Evolutionary conservation across 1,140 invertebrate genomes (phyloP).

Genomic region (Platorchestia sp.): DNA sequence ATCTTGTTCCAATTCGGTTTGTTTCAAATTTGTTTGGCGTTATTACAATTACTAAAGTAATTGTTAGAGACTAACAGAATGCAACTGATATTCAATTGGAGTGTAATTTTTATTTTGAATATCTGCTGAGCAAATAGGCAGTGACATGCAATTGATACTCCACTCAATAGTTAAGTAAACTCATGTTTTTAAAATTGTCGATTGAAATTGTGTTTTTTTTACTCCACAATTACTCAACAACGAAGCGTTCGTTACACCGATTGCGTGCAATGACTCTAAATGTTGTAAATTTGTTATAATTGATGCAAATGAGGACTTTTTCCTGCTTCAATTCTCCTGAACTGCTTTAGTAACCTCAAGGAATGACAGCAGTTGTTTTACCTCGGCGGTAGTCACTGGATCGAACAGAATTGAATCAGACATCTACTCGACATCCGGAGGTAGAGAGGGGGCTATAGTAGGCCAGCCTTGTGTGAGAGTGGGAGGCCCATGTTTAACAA

Average conservation of each 20-base stretch:
- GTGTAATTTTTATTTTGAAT: too few relatives aligned
- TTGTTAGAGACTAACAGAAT: too few relatives aligned
- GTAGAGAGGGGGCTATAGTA: not conserved
- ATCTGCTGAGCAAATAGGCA: too few relatives aligned
- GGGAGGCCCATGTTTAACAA: not conserved
- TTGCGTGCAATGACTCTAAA: not conserved
- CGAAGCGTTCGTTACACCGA: too few relatives aligned
- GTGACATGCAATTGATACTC: too few relatives aligned
- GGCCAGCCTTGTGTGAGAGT: not conserved
- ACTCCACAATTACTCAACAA: too few relatives aligned
- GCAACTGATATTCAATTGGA: too few relatives aligned
- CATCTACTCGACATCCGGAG: not conserved
- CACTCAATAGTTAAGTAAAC: too few relatives aligned
- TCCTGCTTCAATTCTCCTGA: not conserved
- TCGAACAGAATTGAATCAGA: not conserved
- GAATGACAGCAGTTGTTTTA: not conserved
- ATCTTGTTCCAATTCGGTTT: too few relatives aligned
- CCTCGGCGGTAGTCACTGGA: not conserved
- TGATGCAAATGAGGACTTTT: not conserved
- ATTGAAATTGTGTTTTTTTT: not conserved
- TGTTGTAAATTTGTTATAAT: not conserved
- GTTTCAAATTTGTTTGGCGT: too few relatives aligned
- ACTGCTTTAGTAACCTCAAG: not conserved
- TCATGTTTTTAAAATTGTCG: not conserved
- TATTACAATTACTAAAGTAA: too few relatives aligned